Base-by-base conservation (phyloP, 2,113 vertebrate species). In the Nycticryphes semicollaris region DNA sequence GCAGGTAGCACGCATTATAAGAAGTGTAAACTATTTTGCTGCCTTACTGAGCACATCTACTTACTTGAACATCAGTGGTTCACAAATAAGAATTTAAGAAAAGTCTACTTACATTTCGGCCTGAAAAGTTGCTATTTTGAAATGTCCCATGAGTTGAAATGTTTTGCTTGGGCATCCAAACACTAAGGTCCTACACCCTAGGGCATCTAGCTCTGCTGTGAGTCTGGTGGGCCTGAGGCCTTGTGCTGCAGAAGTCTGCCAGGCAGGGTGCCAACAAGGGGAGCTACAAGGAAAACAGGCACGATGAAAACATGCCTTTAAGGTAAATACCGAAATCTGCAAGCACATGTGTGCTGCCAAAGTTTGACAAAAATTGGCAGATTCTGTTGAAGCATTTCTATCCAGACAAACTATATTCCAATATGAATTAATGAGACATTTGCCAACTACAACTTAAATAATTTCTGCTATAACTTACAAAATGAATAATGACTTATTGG, bases 341-440 rank as follows among this genome's bases (percentile, higher is more conserved):
- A 94, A 91, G 87, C 80, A 89, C 51, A 16, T 81, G 89, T 64
- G 45, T 60, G 69, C 80, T 95, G 95, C 93, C 95, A 96, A 87
- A 91, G 27, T 77, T 91, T 88, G 90, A 93, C 82, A 86, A 93
- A 96, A 94, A 84, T 60, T 94, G 95, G 93, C 96, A 94, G 87
- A 89, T 93, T 68, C 74, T 79, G 24, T 69, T 90, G 28, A 90
- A 87, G 39, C 63, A 78, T 89, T 97, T 89, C 87, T 93, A 68
- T 51, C 24, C 80, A 87, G 53, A 60, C 53, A 84, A 95, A 76
- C 47, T 92, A 84, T 94, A 96, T 93, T 96, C 92, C 81, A 76
- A 14, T 81, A 75, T 45, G 80, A 72, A 60, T 87, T 84, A 87
- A 25, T 28, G 45, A 57, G 53, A 56, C 8, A 35, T 82, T 96